Conservation (phyloP, 23 tunicate genomes). For the Botrylloides violaceus region DNA sequence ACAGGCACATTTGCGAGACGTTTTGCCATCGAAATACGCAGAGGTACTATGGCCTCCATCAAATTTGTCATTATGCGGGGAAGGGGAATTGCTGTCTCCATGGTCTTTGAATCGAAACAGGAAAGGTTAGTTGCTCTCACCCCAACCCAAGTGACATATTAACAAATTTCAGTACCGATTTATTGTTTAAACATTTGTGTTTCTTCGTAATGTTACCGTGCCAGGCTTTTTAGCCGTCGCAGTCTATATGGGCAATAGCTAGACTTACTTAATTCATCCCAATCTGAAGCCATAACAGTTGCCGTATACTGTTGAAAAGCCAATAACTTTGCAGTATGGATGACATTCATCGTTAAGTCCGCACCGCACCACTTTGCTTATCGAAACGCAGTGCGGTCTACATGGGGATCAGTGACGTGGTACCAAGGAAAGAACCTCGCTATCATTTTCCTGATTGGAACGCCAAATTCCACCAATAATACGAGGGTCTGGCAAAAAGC, state of each 20-base stretch:
- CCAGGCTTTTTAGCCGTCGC: too few relatives aligned
- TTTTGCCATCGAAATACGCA: not conserved
- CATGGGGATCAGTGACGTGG: constrained; percentile 53
- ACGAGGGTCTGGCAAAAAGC: not conserved
- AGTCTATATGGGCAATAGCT: too few relatives aligned
- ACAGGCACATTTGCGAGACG: too few relatives aligned
- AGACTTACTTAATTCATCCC: too few relatives aligned
- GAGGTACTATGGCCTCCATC: not conserved
- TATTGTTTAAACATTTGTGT: too few relatives aligned
- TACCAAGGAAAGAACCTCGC: constrained; percentile 18
- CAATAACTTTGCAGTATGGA: too few relatives aligned
- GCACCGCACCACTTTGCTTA: constrained; percentile 31
- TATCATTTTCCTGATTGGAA: constrained; percentile 44
- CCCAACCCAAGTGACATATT: too few relatives aligned
- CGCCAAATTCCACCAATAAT: not conserved
- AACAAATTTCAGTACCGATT: too few relatives aligned
- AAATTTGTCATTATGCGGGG: not conserved
- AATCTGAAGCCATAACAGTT: too few relatives aligned
- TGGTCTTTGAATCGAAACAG: not conserved
- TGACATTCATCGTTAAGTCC: constrained; percentile 75
- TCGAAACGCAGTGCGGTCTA: constrained; percentile 34
- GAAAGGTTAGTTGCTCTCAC: too few relatives aligned
- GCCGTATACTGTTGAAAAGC: too few relatives aligned
- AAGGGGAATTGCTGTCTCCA: not conserved
- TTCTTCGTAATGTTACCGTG: too few relatives aligned